Evolutionary conservation across 2,797 vertebrate genomes (phyloP).

Genomic region (Chrysocyon brachyurus): DNA sequence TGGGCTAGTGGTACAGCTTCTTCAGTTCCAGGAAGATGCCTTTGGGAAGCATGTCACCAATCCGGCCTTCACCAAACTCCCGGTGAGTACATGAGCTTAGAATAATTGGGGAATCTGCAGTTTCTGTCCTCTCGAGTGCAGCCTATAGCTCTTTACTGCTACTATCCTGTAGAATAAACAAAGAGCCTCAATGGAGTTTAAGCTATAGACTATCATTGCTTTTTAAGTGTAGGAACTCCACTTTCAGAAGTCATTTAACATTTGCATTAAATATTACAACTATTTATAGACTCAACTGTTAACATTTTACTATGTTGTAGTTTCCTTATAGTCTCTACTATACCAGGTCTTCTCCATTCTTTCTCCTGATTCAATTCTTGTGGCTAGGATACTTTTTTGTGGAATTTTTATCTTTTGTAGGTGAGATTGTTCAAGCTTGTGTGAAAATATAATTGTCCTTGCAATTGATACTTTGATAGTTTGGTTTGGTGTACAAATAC

Average conservation of each 20-base stretch:
- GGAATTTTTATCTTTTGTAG: neutral
- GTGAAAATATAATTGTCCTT: neutral
- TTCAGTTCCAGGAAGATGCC: slow-evolving; percentile 99
- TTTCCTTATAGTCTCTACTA: neutral
- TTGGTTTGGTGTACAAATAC: neutral
- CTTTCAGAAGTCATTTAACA: neutral
- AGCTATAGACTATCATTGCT: neutral
- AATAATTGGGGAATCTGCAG: neutral
- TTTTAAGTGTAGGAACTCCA: neutral
- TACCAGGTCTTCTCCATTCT: neutral
- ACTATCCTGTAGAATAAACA: neutral
- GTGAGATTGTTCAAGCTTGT: neutral
- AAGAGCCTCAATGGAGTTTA: neutral
- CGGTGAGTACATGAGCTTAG: slow-evolving; percentile 89
- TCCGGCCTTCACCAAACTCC: slow-evolving; percentile 98
- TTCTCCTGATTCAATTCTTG: neutral
- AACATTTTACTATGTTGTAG: neutral
- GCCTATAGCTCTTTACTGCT: neutral
- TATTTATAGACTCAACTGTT: neutral
- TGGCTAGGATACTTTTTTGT: neutral
- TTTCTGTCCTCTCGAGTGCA: neutral
- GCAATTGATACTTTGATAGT: neutral
- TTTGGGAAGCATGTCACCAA: slow-evolving; percentile 98
- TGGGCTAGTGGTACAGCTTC: slow-evolving; percentile 96
- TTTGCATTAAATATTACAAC: neutral